Evolutionary conservation across 2,797 vertebrate species (phyloP), one percentile per base, ranked within the genome.

Genomic region (Meriones psammophilus): DNA sequence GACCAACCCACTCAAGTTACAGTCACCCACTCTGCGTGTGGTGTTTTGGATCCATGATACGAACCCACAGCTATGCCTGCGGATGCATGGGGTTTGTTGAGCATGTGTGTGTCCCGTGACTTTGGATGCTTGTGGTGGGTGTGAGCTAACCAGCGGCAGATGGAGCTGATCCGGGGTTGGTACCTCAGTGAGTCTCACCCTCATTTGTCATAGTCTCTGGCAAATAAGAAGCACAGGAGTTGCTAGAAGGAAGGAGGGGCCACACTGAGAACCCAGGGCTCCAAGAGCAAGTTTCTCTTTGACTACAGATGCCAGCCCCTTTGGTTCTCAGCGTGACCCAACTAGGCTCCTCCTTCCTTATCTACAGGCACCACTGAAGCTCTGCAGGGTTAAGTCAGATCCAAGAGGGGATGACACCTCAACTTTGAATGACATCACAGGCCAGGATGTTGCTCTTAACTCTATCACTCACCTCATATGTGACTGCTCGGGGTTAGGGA

Each of bases 281-380:
- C 13, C 9, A 50, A 15, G 76, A 79, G 54, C 8, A 0, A 4
- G 36, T 68, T 26, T n/a, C 50, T 1, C 77, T 30, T 5, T 36
- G 30, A 54, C 0, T 73, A n/a, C 46, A 85, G n/a, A n/a, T 22
- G 12, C 33, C 3, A 39, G 62, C 13, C 79, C 39, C 26, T 87
- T 60, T n/a, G 54, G 24, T 46, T 76, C 60, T 54, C 36, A 42
- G 0, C 10, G 36, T 42, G 83, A 56, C 54, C 33, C 66, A 15
- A 0, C 0, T 3, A 91, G 24, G 39, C 39, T 14, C 3, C 33
- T n/a, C 33, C 58, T 30, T 20, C 2, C 18, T 42, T 8, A 36
- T n/a, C 66, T 7, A 1, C 0, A 50, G 73, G n/a, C 50, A 20
- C 22, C 36, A 17, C 0, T 0, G 39, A 33, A 5, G 80, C 26